Percentiles rank a stretch among this genome's conserved stretches.
phyloP scores from a whole-genome alignment of 2,113 vertebrate species.

The Antechinus stuartii region DNA sequence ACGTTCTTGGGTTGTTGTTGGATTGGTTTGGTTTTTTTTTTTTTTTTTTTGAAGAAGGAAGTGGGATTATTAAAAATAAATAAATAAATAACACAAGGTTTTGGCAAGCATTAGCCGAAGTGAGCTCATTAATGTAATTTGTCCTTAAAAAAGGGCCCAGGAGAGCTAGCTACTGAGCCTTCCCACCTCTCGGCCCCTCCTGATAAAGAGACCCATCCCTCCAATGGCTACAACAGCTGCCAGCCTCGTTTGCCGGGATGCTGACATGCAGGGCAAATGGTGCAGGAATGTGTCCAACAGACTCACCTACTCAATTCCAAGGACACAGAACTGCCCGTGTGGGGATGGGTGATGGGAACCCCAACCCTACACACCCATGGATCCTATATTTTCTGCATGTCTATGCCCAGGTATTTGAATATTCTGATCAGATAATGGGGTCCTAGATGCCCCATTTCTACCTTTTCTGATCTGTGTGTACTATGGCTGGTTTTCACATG shows the following conservation, averaged over 20 bases:
- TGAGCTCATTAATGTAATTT: constrained; percentile 59
- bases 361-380: not conserved
- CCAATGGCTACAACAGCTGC: constrained; percentile 36
- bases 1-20: constrained; percentile 67
- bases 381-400: not conserved
- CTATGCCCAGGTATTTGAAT: not conserved
- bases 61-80: constrained; percentile 78
- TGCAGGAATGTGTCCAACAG: not conserved
- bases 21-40: constrained; percentile 2
- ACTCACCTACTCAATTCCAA: not conserved
- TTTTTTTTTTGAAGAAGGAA: constrained; percentile 81
- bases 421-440: not conserved
- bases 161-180: constrained; percentile 56
- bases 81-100: constrained; percentile 65
- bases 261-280: not conserved
- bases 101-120: constrained; percentile 73
- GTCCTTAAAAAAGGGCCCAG: constrained; percentile 29
- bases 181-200: constrained; percentile 10
- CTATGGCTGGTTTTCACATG: not conserved
- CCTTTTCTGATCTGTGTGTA: not conserved
- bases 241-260: not conserved
- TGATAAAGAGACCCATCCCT: constrained; percentile 30
- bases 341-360: not conserved
- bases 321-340: not conserved
- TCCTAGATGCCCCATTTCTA: not conserved